Base-by-base conservation (phyloP, 2,888 invertebrate species). In the Asteroscopus sphinx region DNA sequence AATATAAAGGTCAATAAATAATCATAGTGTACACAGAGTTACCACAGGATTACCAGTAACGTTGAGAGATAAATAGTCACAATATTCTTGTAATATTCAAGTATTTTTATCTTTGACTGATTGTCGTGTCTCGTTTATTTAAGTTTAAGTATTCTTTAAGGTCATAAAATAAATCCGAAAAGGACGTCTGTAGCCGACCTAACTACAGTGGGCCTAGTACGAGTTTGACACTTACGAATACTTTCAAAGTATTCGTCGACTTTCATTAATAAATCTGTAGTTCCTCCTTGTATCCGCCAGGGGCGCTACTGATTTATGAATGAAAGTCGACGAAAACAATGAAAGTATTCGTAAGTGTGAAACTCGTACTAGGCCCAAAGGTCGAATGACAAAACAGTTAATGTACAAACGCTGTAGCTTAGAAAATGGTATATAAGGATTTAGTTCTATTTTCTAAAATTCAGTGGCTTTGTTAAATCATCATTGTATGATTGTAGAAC, bases 351-450 rank as follows among this genome's bases (percentile, higher is more conserved):
- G n/a, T n/a, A n/a, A n/a, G n/a, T n/a, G n/a, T n/a, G n/a, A n/a
- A n/a, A n/a, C n/a, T n/a, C n/a, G n/a, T n/a, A n/a, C n/a, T n/a
- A n/a, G n/a, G n/a, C n/a, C n/a, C n/a, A n/a, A n/a, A n/a, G 51
- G 49, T 51, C 56, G 28, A 11, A 30, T 15, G 36, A 25, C 39
- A 11, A 44, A 52, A 61, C 47, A 61, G 60, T 45, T 48, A 63
- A 63, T 54, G 69, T 75, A 73, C 68, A 74, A 76, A 74, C 47
- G 62, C 52, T 68, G 65, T 73, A 73, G 62, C 55, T 72, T 65
- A 66, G 55, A 68, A 68, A 71, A 60, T 71, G 49, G 63, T 48
- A 46, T 44, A 17, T 6, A 39, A 41, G 9, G 33, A 7, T n/a
- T 56, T 40, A 51, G 48, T 59, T 67, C 37, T 56, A 52, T 74